Evolutionary conservation across 2,888 invertebrate genomes (phyloP).

Genomic region (Cheilosia grossa): DNA sequence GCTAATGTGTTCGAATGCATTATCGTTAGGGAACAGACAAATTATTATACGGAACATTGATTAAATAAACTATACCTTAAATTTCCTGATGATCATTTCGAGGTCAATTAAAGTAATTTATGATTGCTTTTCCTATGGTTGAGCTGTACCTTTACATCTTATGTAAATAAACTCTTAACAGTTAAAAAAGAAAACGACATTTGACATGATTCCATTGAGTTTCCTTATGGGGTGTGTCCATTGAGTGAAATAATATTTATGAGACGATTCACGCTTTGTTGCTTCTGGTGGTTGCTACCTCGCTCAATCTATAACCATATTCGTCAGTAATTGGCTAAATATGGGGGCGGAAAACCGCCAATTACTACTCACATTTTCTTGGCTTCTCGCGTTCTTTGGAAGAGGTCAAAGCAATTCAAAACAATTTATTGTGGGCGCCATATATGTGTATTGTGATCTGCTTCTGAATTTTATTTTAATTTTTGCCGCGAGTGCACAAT

Average conservation of each 20-base stretch:
- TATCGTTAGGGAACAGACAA: too few species aligned
- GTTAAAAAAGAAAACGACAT: too few species aligned
- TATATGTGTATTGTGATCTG: constrained; percentile 22
- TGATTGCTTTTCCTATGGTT: too few species aligned
- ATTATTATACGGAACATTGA: too few species aligned
- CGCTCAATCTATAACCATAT: not conserved
- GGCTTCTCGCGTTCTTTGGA: constrained; percentile 30
- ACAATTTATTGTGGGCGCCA: constrained; percentile 53
- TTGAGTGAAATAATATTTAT: not conserved
- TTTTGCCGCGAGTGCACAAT: constrained; percentile 11
- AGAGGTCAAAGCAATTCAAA: constrained; percentile 60
- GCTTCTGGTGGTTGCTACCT: not conserved
- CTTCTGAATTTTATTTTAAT: constrained; percentile 33
- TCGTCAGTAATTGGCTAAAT: constrained; percentile 7
- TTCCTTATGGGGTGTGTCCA: not conserved
- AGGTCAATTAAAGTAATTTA: too few species aligned
- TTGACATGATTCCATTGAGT: not conserved
- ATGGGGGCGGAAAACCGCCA: constrained; percentile 32
- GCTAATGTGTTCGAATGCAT: too few species aligned
- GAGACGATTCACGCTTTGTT: not conserved
- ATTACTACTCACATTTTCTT: constrained; percentile 24
- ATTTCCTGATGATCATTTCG: too few species aligned
- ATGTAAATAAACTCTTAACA: not conserved
- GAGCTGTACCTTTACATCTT: not conserved
- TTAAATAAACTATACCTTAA: too few species aligned